phyloP scores from a whole-genome alignment of 64 coral and sea anemone species.

The Porites australiensis region DNA sequence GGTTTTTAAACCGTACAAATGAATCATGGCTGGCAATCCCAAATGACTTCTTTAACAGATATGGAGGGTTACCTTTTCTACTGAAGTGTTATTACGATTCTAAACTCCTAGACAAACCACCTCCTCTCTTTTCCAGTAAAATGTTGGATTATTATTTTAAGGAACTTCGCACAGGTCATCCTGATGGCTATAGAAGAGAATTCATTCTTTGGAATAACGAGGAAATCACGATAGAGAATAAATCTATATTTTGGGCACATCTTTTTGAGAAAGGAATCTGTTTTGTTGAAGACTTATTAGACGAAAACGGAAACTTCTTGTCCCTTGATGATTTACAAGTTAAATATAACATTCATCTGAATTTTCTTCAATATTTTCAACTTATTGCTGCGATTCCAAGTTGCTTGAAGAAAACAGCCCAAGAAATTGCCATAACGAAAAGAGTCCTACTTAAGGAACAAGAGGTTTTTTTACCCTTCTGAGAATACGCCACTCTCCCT shows the following conservation, averaged over 20 bases:
- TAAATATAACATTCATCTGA: too few relatives aligned
- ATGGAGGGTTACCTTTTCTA: background rate
- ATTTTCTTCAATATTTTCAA: too few relatives aligned
- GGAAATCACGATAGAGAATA: too few relatives aligned
- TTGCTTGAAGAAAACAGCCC: constrained; percentile 1
- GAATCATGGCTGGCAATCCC: background rate
- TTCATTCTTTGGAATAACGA: too few relatives aligned
- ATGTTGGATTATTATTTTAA: constrained; percentile 16
- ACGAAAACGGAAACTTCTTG: too few relatives aligned
- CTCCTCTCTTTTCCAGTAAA: constrained; percentile 2
- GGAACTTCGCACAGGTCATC: background rate
- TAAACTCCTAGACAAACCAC: background rate
- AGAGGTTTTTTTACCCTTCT: background rate
- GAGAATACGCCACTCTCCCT: background rate
- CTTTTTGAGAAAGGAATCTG: too few relatives aligned
- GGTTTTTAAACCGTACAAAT: background rate
- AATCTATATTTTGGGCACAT: too few relatives aligned
- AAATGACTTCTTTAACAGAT: background rate
- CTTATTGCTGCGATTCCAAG: too few relatives aligned
- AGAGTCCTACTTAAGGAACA: background rate
- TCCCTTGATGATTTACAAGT: too few relatives aligned
- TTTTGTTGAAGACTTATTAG: too few relatives aligned
- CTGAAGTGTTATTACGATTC: constrained; percentile 2
- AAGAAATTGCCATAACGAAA: background rate
- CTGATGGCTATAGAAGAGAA: background rate